Percentiles rank a stretch among this genome's conserved stretches.
phyloP scores from a whole-genome alignment of 2,888 invertebrate genomes.

The Eupithecia subfuscata region DNA sequence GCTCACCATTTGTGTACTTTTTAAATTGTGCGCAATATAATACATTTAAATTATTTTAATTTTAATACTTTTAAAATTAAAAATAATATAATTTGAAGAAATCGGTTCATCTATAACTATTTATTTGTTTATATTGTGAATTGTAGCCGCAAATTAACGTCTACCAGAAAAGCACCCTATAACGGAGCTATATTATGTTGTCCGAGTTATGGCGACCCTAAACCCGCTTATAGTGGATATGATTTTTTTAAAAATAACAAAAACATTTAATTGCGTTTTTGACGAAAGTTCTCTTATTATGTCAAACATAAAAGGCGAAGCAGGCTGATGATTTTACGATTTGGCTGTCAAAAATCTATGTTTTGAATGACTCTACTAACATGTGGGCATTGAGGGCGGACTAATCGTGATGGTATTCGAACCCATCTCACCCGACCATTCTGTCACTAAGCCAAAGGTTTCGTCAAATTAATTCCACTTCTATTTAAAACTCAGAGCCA shows the following conservation, averaged over 20 bases:
- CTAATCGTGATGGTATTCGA: background rate
- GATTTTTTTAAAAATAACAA: too few species aligned
- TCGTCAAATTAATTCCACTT: background rate
- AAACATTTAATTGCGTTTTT: background rate
- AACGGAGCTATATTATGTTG: background rate
- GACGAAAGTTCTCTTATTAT: background rate
- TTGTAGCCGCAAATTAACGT: background rate
- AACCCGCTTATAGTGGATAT: background rate
- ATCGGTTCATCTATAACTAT: background rate
- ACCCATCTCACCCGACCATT: background rate
- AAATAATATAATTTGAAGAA: background rate
- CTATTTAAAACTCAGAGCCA: slow-evolving; percentile 26
- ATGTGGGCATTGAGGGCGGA: background rate
- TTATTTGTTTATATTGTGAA: background rate
- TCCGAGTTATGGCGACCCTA: background rate
- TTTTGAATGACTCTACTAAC: background rate
- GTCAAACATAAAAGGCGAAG: background rate
- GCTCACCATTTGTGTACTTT: too few species aligned
- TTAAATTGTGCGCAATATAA: too few species aligned
- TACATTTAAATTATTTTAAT: too few species aligned
- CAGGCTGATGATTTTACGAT: background rate
- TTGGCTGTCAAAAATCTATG: background rate
- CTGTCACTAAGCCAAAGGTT: background rate
- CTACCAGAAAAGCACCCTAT: background rate
- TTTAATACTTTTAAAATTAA: too few species aligned